Percentiles rank a stretch among this genome's conserved stretches.
phyloP scores from a whole-genome alignment of 2,113 vertebrate species.

The Plotosus lineatus region DNA sequence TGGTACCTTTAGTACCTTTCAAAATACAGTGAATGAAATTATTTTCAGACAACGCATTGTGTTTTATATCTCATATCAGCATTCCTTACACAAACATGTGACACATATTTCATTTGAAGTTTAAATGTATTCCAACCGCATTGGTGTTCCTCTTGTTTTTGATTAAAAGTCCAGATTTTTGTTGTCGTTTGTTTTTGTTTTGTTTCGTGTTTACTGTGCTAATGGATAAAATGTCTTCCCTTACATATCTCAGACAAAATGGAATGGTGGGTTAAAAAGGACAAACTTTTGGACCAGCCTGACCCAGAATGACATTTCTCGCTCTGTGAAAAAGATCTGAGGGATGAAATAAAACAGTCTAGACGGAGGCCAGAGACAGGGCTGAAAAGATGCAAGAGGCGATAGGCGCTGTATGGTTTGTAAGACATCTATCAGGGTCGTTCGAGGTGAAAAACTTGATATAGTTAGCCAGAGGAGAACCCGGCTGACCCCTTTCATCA shows the following conservation, averaged over 20 bases:
- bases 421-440: slow-evolving; percentile 29
- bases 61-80: too few relatives aligned
- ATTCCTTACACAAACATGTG: too few relatives aligned
- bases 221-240: slow-evolving; percentile 40
- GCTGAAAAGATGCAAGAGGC: slow-evolving; percentile 40
- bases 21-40: too few relatives aligned
- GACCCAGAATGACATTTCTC: slow-evolving; percentile 41
- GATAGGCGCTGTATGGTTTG: slow-evolving; percentile 29
- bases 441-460: slow-evolving; percentile 35
- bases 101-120: too few relatives aligned
- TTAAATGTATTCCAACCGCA: too few relatives aligned
- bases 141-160: too few relatives aligned
- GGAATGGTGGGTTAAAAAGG: slow-evolving; percentile 4
- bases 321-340: slow-evolving; percentile 47
- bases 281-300: slow-evolving; percentile 29
- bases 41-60: too few relatives aligned
- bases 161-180: too few relatives aligned
- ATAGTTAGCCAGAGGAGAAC: slow-evolving; percentile 15
- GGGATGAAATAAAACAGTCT: slow-evolving; percentile 51
- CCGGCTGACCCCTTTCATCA: slow-evolving; percentile 12
- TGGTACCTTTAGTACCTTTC: too few relatives aligned
- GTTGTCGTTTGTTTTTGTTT: neutral
- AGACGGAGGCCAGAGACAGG: slow-evolving; percentile 35
- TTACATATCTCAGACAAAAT: neutral
- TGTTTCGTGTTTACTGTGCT: neutral